Evolutionary conservation across 2,888 invertebrate species (phyloP), one percentile per base, ranked within the genome.

Genomic region (Scaeva pyrastri): DNA sequence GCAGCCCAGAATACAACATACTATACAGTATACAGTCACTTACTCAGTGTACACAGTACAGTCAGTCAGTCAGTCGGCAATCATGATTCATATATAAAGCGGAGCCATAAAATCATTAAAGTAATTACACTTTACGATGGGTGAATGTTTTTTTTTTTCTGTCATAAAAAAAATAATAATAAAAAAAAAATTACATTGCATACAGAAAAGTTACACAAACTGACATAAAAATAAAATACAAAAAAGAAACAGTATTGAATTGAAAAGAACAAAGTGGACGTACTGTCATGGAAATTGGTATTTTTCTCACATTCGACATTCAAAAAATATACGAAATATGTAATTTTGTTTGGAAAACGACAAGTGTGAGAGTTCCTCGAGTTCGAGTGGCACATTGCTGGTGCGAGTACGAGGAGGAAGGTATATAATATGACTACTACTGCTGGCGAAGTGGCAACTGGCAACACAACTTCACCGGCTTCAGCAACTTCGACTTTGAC

Each of bases 91-190:
- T 86, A 82, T 86, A 86, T 86, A 86, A 86, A 86, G 86, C 86
- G 88, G 88, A 88, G 88, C 89, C 88, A 88, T 89, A 89, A 89
- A 89, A 89, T 89, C 89, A 89, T 89, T 89, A 89, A 89, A 89
- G 88, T 89, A 89, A 89, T 89, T 89, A 89, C 89, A 88, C 89
- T 89, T 89, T 89, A 88, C 88, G 89, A 88, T 87, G 89, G 88
- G 89, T 87, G 89, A 88, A 88, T 88, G 85, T 85, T 66, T 78
- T 82, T 72, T 87, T 75, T 64, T 79, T 68, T 56, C 62, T 77
- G 78, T 74, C 62, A 82, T 73, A 86, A 74, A 74, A 81, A 71
- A 58, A 77, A 82, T 62, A 50, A 79, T 41, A 64, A 66, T 45
- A 68, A 71, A 77, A 66, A 55, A 52, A 68, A 52, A 55, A 55